Evolutionary conservation across 2,888 invertebrate genomes (phyloP), one percentile per base, ranked within the genome.

Genomic region (Eupithecia vulgata): DNA sequence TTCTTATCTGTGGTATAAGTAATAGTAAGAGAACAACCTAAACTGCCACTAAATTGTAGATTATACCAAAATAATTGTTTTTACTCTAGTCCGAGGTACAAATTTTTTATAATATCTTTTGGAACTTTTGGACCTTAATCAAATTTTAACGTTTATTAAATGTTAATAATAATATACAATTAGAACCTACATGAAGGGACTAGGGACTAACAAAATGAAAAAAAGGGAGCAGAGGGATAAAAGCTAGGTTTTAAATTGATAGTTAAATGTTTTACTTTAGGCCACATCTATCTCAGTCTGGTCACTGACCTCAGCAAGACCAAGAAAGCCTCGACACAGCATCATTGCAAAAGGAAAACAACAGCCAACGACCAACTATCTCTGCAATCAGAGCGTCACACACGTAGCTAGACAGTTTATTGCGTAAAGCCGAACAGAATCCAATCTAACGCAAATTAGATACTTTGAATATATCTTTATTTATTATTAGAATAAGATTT

Each of bases 331-430:
- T 61, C 65, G 65, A 25, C 40, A 65, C 40, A 40, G 65, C 65
- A n/a, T 40, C 65, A 37, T 65, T 65, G 65, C 65, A 65, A 65
- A 65, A 65, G 65, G 65, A 40, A 65, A 65, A 65, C 21, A 40
- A 5, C 61, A 34, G 65, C 65, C 34, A n/a, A 35, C 37, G 40
- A 21, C 40, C 40, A 65, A 42, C 65, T 71, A 71, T 71, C 71
- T 67, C 42, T 62, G 61, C 62, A 71, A 71, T 71, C 67, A 62
- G 71, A 71, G 67, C 71, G 37, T 71, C 70, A 59, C 66, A 42
- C 30, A 40, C 59, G 40, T 52, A 65, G 57, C n/a, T 42, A 57
- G 57, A 59, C 5, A 17, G 10, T 67, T 71, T 71, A 71, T 71
- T 71, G 67, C 67, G 61, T 67, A 71, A 71, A 35, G 10, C 5